Evolutionary conservation across 2,797 vertebrate genomes (phyloP), one percentile per base, ranked within the genome.

Genomic region (Pogoniulus pusillus): DNA sequence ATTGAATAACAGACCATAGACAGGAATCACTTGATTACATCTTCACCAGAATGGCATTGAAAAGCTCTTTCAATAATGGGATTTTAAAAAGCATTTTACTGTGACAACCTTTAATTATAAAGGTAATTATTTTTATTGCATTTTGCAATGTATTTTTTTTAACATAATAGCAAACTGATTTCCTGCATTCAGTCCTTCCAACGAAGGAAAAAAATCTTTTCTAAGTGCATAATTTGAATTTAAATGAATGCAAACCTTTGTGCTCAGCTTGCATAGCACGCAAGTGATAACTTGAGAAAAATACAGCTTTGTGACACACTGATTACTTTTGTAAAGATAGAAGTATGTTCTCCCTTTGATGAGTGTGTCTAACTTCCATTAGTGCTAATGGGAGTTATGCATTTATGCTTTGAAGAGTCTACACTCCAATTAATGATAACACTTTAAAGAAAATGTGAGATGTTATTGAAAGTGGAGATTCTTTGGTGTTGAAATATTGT

Each of bases 181-280:
- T 92, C 55, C 41, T 76, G 37, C 51, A 53, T 90, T 91, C 63
- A 34, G 27, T 75, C 68, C 29, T 85, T 78, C 75, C 41, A 49
- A 32, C 65, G 78, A 72, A 87, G 49, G 39, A 87, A 73, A 87
- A 73, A 82, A 91, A 77, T 91, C 53, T 82, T 93, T 80, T 88
- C 35, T 59, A 83, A 92, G 88, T 87, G 73, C 78, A 74, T 93
- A 87, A 92, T 94, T 85, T 93, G 82, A 90, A 94, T 95, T 94
- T 90, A 94, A 95, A 95, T 94, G 75, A 92, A 95, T 87, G 76
- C n/a, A 92, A 92, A 95, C 92, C 90, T 92, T 91, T 96, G 75
- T 95, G 62, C 71, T 91, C 54, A 24, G 54, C 71, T 91, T 83
- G 73, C 45, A 49, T 79, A 92, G 79, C 51, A 41, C 69, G 32